Base-by-base conservation (phyloP, 2,797 vertebrate species). In the Ibycter americanus region DNA sequence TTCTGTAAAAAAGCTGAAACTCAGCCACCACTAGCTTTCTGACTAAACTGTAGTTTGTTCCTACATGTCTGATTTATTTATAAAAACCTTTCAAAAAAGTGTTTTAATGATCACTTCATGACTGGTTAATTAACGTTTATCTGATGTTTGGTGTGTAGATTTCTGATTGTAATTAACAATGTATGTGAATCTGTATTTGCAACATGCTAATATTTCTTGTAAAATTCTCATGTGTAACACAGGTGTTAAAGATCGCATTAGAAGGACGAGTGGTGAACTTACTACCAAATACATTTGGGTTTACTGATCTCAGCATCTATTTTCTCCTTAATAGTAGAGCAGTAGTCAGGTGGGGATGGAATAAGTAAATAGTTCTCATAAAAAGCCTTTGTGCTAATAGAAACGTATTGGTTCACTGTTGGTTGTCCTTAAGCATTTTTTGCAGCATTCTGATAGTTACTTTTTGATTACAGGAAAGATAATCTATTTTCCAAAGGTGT, bases 1-100 rank as follows among this genome's bases (percentile, higher is more conserved):
- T 78, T 92, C 88, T 89, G 88, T 83, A 87, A 89, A 89, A 92
- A 56, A 94, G 67, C 2, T 96, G 73, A 96, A 97, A 96, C 59
- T 34, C 34, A 54, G 54, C 4, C 62, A 19, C 20, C 12, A 34
- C 15, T 9, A 40, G 26, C 6, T 31, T 87, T 66, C 32, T 66
- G 26, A 77, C 17, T 54, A 25, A 91, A 59, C 1, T 19, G 6
- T 7, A 58, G 23, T 27, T 73, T 73, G 32, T 11, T 72, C 72
- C 55, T 54, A 15, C 21, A 16, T 15, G 20, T 32, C 32, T 55
- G 32, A 23, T 16, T 9, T 34, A 54, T 42, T 77, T 7, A 54
- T 15, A 27, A 73, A 74, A 71, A 5, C 1, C 0, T 20, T 6
- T 11, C 9, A 90, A 59, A 76, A 62, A 62, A 0, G 1, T 22